A percentile compares a stretch with the other conserved stretches of the same genome.
Conservation (phyloP, 2,113 vertebrate genomes). For the Cheilinus undulatus region DNA sequence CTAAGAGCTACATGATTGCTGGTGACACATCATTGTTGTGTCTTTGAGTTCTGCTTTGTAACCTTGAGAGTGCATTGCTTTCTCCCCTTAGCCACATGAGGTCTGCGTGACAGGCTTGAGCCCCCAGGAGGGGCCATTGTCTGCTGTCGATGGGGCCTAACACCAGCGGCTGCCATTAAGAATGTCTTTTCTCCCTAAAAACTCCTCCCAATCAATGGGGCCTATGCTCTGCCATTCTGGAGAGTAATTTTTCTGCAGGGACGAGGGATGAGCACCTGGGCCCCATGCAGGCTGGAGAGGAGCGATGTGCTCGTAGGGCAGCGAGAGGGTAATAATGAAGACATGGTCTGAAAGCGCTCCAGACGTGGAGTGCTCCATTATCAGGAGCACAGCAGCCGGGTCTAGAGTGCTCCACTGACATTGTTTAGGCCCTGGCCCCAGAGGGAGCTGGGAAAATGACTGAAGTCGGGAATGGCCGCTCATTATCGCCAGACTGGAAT, state of each 20-base stretch:
- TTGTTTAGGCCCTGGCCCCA: constrained; percentile 75
- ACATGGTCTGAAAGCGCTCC: constrained; percentile 66
- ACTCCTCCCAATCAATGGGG: constrained; percentile 60
- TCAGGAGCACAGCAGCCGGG: constrained; percentile 59
- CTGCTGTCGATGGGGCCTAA: constrained; percentile 47
- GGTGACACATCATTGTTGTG: constrained; percentile 17
- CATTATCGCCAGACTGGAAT: constrained; percentile 81
- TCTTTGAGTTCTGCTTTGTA: constrained; percentile 55
- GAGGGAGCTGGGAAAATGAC: constrained; percentile 73
- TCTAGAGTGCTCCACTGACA: constrained; percentile 75
- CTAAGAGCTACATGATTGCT: constrained; percentile 17
- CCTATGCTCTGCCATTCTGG: constrained; percentile 59
- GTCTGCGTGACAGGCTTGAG: constrained; percentile 52
- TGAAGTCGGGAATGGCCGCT: constrained; percentile 71
- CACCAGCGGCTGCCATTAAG: constrained; percentile 66
- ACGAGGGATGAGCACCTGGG: constrained; percentile 69
- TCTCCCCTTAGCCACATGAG: constrained; percentile 54
- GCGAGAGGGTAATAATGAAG: constrained; percentile 76
- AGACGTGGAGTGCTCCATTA: constrained; percentile 76
- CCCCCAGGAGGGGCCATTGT: constrained; percentile 60
- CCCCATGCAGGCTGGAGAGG: constrained; percentile 55
- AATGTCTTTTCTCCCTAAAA: constrained; percentile 41
- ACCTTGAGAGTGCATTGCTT: constrained; percentile 44
- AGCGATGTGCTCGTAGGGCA: constrained; percentile 62
- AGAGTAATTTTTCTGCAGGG: constrained; percentile 71